Base-by-base conservation (phyloP, 1,140 invertebrate species). In the Bombus pyrosoma region DNA sequence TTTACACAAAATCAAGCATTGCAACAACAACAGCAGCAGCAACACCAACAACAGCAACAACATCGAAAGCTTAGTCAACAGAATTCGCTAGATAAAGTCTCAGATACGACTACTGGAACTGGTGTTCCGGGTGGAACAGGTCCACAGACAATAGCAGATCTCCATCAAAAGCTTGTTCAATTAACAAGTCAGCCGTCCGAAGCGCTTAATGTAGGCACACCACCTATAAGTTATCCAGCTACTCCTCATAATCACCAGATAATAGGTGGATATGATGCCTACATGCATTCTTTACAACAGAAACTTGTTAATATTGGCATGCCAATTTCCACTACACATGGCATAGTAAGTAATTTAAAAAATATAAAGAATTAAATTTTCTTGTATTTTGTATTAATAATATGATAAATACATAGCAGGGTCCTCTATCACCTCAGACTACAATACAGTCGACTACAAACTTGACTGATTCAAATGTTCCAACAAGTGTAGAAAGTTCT, bases 271-370 rank as follows among this genome's bases (percentile, higher is more conserved):
- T 96, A 96, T 86, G 96, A 96, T 74, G 91, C 94, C 0, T 96
- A 96, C 73, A 95, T 96, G 94, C 95, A 96, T 89, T 95, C 94
- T 86, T 93, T 97, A 15, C 96, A 97, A 85, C 96, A 97, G 74
- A 96, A 96, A 91, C 85, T 96, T 22, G 95, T 96, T 32, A 96
- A 95, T 43, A 96, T 96, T 59, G 95, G 95, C 59, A 94, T 95
- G 92, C 87, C 94, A 18, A 84, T 93, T 57, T 85, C 90, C 43
- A 86, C 92, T 12, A 85, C 93, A 37, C 94, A 95, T 83, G 85
- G 91, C 64, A 86, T 93, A 80, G 95, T 95, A 89, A 92, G 92
- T 88, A 85, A 28, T 53, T 57, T n/a, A 28, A 22, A 57, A 68
- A n/a, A 68, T 32, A 32, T 59, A 68, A 32, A 28, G n/a, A 39